These are phyloP conservation scores for Cenopis cana DNA, from an alignment of 2,888 invertebrate genomes.

Conservation along the genomic window DNA sequence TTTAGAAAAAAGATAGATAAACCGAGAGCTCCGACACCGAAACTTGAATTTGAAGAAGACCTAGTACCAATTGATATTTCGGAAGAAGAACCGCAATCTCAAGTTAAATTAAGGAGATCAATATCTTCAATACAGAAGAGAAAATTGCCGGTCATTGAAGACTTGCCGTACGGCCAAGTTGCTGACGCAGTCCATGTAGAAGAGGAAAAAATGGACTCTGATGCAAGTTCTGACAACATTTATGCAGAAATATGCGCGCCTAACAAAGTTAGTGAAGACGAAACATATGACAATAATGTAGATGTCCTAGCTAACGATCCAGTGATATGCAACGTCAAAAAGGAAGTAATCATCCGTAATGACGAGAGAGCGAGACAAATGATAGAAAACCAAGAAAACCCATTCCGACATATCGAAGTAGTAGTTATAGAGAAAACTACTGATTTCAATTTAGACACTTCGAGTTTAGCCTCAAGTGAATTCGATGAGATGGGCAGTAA, in stretches of 20 bases:
- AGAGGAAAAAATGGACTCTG: conserved; percentile 76
- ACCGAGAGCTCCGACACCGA: conserved; percentile 79
- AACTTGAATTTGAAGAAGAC: conserved; percentile 76
- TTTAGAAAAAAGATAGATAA: conserved; percentile 81
- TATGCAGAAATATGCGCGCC: conserved; percentile 88
- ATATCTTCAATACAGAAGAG: conserved; percentile 83
- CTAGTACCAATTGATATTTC: conserved; percentile 71
- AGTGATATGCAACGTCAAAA: conserved; percentile 80
- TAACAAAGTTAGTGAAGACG: conserved; percentile 72
- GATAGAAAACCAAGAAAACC: conserved; percentile 78
- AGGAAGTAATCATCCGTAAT: conserved; percentile 78
- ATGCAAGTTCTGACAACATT: conserved; percentile 86
- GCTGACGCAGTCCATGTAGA: conserved; percentile 86
- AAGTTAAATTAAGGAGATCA: conserved; percentile 81
- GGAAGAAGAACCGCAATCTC: conserved; percentile 73
- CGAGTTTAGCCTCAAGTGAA: conserved; percentile 76
- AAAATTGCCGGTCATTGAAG: conserved; percentile 85
- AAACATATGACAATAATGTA: conserved; percentile 73
- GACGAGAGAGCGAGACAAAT: conserved; percentile 78
- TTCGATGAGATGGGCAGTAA: conserved; percentile 74
- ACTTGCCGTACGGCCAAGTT: conserved; percentile 89
- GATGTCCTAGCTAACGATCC: conserved; percentile 79
- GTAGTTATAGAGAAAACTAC: conserved; percentile 82
- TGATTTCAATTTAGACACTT: conserved; percentile 78
- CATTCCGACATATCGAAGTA: conserved; percentile 82